A percentile compares a stretch with the other conserved stretches of the same genome.
phyloP scores from a whole-genome alignment of 2,797 vertebrate species.

The Perodicticus potto region DNA sequence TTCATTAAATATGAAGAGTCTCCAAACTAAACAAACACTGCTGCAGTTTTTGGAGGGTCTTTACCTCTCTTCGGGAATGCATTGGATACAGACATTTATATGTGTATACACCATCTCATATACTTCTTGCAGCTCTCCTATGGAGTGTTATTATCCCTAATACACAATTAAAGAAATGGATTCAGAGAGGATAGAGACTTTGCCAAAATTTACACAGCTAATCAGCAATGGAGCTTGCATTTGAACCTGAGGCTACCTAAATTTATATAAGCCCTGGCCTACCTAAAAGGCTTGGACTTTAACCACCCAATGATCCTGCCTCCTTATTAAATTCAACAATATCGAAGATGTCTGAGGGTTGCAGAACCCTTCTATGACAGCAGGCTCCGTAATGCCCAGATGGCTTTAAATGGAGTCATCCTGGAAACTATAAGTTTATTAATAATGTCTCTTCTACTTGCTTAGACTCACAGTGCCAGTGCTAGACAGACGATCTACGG shows the following conservation, averaged over 20 bases:
- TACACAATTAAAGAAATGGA: not conserved
- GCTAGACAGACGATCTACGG: constrained; percentile 83
- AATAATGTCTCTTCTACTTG: constrained; percentile 79
- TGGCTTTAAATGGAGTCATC: constrained; percentile 48
- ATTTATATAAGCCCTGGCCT: not conserved
- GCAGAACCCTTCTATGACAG: not conserved
- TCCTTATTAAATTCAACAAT: constrained; percentile 13
- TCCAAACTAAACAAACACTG: not conserved
- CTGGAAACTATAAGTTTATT: constrained; percentile 57
- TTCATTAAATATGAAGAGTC: not conserved
- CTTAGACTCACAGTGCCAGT: constrained; percentile 76
- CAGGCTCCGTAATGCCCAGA: not conserved
- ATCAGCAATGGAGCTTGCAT: not conserved
- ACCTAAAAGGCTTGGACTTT: constrained; percentile 16
- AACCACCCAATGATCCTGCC: not conserved
- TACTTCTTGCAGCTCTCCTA: not conserved
- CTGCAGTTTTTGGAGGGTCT: not conserved
- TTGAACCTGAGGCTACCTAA: not conserved
- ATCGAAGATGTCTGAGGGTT: not conserved
- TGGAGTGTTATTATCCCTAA: not conserved
- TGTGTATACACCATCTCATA: too few relatives aligned
- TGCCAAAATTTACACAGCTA: constrained; percentile 21
- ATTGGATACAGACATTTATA: not conserved
- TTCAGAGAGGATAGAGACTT: constrained; percentile 4
- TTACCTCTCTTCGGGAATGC: not conserved